These are phyloP conservation scores for Pelecanus crispus DNA, from an alignment of 2,113 vertebrate genomes.

Conservation along the genomic window DNA sequence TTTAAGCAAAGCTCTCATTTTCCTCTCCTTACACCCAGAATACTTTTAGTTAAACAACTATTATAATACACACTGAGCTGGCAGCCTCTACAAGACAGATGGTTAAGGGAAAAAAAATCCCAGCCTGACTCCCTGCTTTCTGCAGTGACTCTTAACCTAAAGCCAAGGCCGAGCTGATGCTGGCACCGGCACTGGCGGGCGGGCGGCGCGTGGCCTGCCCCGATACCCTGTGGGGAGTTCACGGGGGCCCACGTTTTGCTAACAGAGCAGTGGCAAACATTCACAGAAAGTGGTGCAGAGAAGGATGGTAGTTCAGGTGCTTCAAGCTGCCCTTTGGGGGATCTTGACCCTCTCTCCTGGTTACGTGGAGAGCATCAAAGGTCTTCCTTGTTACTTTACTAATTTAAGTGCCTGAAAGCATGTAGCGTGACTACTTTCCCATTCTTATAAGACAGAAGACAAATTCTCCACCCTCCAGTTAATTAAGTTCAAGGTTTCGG, in stretches of 20 bases:
- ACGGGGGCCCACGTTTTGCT: background rate
- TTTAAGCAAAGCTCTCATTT: background rate
- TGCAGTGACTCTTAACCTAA: background rate
- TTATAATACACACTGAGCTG: background rate
- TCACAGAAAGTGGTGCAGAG: background rate
- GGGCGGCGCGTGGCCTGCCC: background rate
- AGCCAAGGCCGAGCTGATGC: background rate
- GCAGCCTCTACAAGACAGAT: background rate
- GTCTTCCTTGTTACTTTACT: background rate
- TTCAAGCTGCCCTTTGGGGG: background rate
- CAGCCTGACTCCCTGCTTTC: background rate
- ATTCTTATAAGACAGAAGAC: background rate
- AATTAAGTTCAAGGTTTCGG: background rate
- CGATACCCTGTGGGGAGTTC: fast-evolving
- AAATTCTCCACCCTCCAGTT: background rate
- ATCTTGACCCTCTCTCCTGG: background rate
- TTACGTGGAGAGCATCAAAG: background rate
- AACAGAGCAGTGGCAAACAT: background rate
- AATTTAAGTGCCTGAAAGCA: background rate
- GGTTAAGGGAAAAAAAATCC: background rate
- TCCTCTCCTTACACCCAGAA: background rate
- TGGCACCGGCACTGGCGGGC: background rate
- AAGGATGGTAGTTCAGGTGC: background rate
- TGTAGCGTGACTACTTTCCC: background rate
- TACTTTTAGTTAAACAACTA: background rate